Percentiles rank a stretch among this genome's conserved stretches.
Conservation (phyloP, 2,888 invertebrate genomes). For the Magallana nippona region DNA sequence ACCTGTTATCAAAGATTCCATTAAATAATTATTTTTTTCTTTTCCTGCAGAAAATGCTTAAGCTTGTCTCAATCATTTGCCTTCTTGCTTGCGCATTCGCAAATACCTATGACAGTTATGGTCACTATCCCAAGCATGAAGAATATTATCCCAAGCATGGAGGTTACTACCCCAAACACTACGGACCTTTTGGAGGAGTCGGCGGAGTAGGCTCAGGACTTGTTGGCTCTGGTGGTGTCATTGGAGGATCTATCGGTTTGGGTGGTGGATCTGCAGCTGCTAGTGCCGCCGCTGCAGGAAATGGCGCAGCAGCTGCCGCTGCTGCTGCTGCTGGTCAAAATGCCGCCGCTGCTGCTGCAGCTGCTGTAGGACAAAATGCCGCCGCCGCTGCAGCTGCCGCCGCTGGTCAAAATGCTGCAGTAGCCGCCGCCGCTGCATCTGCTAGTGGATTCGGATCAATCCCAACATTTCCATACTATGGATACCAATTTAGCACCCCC, state of each 20-base stretch:
- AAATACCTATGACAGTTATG: neutral
- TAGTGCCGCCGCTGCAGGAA: slow-evolving; percentile 6
- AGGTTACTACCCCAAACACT: neutral
- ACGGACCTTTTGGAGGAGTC: neutral
- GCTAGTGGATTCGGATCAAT: neutral
- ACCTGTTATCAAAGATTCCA: no score
- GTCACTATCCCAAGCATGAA: neutral
- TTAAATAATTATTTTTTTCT: neutral
- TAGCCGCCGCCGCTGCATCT: neutral
- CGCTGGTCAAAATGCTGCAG: neutral
- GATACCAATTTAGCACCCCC: neutral
- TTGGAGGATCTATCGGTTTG: neutral
- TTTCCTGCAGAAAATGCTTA: slow-evolving; percentile 21
- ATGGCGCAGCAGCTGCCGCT: neutral
- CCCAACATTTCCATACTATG: neutral
- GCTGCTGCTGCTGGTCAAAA: neutral
- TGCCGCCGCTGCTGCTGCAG: neutral
- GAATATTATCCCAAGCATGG: neutral
- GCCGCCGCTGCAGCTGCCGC: neutral
- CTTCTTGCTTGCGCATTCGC: neutral
- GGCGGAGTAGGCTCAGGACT: neutral
- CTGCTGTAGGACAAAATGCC: neutral
- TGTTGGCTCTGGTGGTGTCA: neutral
- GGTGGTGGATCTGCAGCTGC: slow-evolving; percentile 9
- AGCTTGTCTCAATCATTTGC: neutral